A percentile compares a stretch with the other conserved stretches of the same genome.
phyloP scores from a whole-genome alignment of 2,888 invertebrate species.

The Ectemnius cavifrons region DNA sequence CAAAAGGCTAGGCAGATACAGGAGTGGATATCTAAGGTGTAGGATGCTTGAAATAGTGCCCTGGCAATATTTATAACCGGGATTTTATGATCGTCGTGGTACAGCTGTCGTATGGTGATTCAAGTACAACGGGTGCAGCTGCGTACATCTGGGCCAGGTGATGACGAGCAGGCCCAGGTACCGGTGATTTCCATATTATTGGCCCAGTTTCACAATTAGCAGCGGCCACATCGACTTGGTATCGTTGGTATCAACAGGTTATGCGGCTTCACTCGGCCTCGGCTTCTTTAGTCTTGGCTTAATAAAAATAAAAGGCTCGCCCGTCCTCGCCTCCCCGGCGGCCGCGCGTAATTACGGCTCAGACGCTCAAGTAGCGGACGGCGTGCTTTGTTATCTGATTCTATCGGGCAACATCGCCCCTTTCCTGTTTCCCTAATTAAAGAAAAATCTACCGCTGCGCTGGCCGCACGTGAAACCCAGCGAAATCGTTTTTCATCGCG shows the following conservation, averaged over 20 bases:
- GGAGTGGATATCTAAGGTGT: neutral
- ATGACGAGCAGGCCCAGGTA: conserved; percentile 13
- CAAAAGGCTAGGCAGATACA: neutral
- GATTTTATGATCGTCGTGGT: conserved; percentile 41
- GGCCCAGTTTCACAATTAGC: conserved; percentile 59
- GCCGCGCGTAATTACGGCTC: conserved; percentile 39
- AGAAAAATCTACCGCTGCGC: conserved; percentile 5
- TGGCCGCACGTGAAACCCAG: conserved; percentile 16
- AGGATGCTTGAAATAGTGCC: too few species aligned
- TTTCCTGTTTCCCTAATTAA: conserved; percentile 34
- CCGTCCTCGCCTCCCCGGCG: conserved; percentile 19
- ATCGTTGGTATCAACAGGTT: conserved; percentile 56
- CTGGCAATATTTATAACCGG: conserved; percentile 54
- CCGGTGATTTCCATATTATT: conserved; percentile 44
- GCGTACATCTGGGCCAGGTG: conserved; percentile 49
- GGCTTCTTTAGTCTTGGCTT: conserved; percentile 18
- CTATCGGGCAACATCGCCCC: conserved; percentile 8
- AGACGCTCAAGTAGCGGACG: conserved; percentile 20
- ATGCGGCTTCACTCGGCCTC: conserved; percentile 30
- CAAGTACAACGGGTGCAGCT: conserved; percentile 32
- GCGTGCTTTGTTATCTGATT: conserved; percentile 42
- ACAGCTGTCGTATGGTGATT: conserved; percentile 32
- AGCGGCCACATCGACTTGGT: conserved; percentile 26
- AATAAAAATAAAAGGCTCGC: conserved; percentile 27
- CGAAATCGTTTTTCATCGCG: conserved; percentile 67